Evolutionary conservation across 64 coral and sea anemone genomes (phyloP).

Genomic region (Actinia equina): DNA sequence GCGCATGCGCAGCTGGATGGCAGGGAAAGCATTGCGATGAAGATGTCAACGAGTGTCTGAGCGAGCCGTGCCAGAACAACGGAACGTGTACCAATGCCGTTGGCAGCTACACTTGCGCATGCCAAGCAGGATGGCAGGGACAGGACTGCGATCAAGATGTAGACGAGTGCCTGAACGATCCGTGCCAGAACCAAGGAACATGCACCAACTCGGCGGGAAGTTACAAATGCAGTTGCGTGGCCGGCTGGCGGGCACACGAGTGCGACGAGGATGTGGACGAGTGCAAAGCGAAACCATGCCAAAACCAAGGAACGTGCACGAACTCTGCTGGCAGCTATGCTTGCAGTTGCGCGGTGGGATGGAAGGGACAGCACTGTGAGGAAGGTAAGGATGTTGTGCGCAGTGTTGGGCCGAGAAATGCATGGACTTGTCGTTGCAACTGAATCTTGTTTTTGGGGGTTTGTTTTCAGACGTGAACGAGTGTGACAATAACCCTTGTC

Average conservation of each 20-base stretch:
- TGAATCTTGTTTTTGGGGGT: too few relatives aligned
- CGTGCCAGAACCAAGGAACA: slow-evolving; percentile 23
- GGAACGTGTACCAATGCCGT: slow-evolving; percentile 48
- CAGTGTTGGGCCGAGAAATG: not conserved
- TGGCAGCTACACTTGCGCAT: slow-evolving; percentile 54
- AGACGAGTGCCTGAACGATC: not conserved
- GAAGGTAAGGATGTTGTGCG: slow-evolving; percentile 2
- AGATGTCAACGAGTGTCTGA: slow-evolving; percentile 49
- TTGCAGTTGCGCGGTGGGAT: not conserved
- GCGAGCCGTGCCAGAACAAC: slow-evolving; percentile 45
- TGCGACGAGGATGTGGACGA: too few relatives aligned
- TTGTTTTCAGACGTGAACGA: too few relatives aligned
- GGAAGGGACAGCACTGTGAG: slow-evolving; percentile 29
- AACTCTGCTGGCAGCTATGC: not conserved
- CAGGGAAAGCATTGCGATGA: slow-evolving; percentile 36
- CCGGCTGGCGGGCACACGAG: too few relatives aligned
- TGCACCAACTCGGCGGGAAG: not conserved
- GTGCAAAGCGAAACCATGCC: too few relatives aligned
- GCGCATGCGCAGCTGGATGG: slow-evolving; percentile 50
- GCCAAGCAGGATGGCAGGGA: slow-evolving; percentile 40
- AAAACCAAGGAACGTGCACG: not conserved
- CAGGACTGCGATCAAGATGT: slow-evolving; percentile 33
- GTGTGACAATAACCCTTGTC: not conserved
- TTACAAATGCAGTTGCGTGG: slow-evolving; percentile 9
- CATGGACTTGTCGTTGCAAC: too few relatives aligned